Conservation (phyloP, 2,888 invertebrate genomes). For the Oithona nana region DNA sequence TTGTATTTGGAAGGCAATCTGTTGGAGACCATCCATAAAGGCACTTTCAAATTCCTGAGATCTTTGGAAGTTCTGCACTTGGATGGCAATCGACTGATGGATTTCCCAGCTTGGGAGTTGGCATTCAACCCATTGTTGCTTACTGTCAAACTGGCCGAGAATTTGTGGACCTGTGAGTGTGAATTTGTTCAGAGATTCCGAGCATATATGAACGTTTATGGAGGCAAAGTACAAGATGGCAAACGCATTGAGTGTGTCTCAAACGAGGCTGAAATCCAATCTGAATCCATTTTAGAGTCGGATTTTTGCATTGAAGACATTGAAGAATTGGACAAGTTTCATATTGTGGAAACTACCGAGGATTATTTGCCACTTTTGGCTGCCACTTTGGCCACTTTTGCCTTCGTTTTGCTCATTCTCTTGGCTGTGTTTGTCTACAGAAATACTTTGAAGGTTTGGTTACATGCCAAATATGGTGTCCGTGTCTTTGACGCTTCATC, state of each 20-base stretch:
- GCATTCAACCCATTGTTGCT: conserved; percentile 40
- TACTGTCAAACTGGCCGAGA: conserved; percentile 30
- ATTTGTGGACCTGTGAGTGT: conserved; percentile 66
- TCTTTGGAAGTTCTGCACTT: conserved; percentile 63
- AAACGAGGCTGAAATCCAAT: conserved; percentile 18
- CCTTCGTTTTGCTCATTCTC: conserved; percentile 44
- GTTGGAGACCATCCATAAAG: conserved; percentile 60
- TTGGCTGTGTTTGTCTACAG: conserved; percentile 52
- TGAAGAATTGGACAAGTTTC: conserved; percentile 19
- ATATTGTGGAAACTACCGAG: conserved; percentile 31
- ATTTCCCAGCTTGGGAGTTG: conserved; percentile 37
- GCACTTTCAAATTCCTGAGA: conserved; percentile 58
- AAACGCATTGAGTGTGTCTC: conserved; percentile 17
- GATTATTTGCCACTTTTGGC: conserved; percentile 56
- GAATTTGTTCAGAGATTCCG: conserved; percentile 36
- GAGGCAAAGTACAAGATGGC: conserved; percentile 6
- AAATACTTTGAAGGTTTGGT: conserved; percentile 61
- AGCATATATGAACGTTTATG: conserved; percentile 18
- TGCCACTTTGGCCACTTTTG: conserved; percentile 45
- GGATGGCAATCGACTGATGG: conserved; percentile 60
- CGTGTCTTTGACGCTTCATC: conserved; percentile 40
- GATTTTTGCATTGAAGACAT: conserved; percentile 14
- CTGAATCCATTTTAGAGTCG: conserved; percentile 5
- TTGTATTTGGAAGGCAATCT: conserved; percentile 26
- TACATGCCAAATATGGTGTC: conserved; percentile 58